Conservation (phyloP, 2,888 invertebrate species). For the Phaedon cochleariae region DNA sequence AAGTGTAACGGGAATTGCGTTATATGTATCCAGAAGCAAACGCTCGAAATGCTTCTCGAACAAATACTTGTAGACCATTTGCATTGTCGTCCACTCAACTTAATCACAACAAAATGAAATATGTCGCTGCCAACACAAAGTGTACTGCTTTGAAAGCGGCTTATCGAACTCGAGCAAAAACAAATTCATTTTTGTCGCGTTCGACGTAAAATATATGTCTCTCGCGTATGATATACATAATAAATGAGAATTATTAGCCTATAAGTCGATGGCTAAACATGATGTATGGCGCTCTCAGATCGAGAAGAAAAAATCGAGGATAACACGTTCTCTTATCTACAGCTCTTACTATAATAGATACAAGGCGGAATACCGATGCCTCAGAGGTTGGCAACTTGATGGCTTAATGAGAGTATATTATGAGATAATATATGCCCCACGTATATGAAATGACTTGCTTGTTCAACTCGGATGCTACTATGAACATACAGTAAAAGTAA, state of each 20-base stretch:
- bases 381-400: slow-evolving; percentile 23
- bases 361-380: slow-evolving; percentile 1
- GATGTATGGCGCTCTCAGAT: slow-evolving; percentile 33
- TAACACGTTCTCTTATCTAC: slow-evolving; percentile 36
- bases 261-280: slow-evolving; percentile 33
- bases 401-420: no score
- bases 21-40: no score
- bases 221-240: slow-evolving; percentile 23
- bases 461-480: no score
- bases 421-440: no score
- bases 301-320: slow-evolving; percentile 28
- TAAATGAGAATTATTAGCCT: slow-evolving; percentile 31
- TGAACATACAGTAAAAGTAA: no score
- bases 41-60: no score
- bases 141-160: slow-evolving; percentile 2
- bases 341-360: no score
- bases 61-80: not conserved
- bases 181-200: slow-evolving; percentile 17
- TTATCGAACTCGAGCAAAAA: slow-evolving; percentile 1
- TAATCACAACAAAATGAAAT: slow-evolving; percentile 2
- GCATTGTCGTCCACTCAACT: not conserved
- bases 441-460: no score
- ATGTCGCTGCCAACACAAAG: not conserved
- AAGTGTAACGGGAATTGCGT: no score
- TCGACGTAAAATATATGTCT: slow-evolving; percentile 13